Evolutionary conservation across 2,888 invertebrate species (phyloP).

Genomic region (Trachelus tabidus): DNA sequence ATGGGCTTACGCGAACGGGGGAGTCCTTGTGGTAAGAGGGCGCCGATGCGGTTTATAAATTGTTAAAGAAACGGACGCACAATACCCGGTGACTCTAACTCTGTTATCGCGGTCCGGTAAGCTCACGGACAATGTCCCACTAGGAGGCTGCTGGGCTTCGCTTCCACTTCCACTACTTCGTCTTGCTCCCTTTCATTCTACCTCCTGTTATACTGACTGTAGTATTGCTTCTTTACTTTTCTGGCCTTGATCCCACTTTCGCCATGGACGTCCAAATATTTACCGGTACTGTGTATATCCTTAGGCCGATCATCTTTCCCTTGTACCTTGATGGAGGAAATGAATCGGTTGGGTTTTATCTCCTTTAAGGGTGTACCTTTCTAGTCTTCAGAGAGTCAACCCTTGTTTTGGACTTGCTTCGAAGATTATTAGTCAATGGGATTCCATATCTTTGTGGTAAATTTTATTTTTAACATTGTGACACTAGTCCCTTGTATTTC

Average conservation of each 20-base stretch:
- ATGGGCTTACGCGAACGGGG: too few relatives aligned
- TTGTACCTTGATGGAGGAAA: too few relatives aligned
- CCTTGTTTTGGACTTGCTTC: too few relatives aligned
- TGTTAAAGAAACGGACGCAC: conserved; percentile 39
- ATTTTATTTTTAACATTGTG: too few relatives aligned
- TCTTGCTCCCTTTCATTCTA: background rate
- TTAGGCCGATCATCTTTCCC: too few relatives aligned
- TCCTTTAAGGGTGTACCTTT: too few relatives aligned
- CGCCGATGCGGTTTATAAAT: conserved; percentile 46
- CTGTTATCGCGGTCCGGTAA: conserved; percentile 62
- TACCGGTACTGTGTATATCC: conserved; percentile 26
- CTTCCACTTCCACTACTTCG: conserved; percentile 6
- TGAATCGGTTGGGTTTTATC: too few relatives aligned
- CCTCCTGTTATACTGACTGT: background rate
- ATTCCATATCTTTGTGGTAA: too few relatives aligned
- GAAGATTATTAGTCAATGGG: too few relatives aligned
- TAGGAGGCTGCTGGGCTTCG: conserved; percentile 25
- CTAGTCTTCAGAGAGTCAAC: too few relatives aligned
- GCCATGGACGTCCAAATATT: conserved; percentile 60
- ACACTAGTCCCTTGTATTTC: too few relatives aligned
- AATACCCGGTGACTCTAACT: conserved; percentile 53
- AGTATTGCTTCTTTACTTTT: conserved; percentile 18
- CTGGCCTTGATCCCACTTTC: conserved; percentile 31
- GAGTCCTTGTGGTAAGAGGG: conserved; percentile 9
- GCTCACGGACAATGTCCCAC: conserved; percentile 54